Conservation (phyloP, 2,888 invertebrate genomes). For the Cephus spinipes region DNA sequence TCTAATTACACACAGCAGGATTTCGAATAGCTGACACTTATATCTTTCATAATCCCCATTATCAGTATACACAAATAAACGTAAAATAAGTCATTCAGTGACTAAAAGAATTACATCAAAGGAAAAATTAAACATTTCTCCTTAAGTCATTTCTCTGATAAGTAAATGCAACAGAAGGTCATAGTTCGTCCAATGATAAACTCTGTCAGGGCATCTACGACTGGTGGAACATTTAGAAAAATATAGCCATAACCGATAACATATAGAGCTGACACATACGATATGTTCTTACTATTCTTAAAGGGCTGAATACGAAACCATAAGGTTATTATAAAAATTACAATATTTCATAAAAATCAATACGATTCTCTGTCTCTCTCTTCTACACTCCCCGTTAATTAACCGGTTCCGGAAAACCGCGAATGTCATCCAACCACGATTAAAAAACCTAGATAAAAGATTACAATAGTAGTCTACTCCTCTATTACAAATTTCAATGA, state of each 20-base stretch:
- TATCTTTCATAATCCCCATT: neutral
- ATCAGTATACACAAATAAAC: neutral
- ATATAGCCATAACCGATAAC: neutral
- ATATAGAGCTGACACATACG: neutral
- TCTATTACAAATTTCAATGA: neutral
- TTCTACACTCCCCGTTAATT: constrained; percentile 19
- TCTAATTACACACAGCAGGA: neutral
- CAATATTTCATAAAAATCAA: neutral
- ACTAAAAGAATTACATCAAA: neutral
- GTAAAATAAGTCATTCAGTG: neutral
- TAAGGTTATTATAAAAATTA: neutral
- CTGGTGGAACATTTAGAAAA: neutral
- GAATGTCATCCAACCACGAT: neutral
- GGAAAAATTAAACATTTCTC: neutral
- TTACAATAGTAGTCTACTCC: neutral
- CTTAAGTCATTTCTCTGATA: neutral
- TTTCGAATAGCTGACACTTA: neutral
- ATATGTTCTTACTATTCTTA: neutral
- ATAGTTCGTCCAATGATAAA: neutral
- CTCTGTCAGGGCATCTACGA: neutral
- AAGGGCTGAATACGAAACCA: neutral
- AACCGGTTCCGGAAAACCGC: constrained; percentile 4
- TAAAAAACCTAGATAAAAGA: neutral
- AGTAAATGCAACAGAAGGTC: neutral
- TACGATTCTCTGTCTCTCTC: constrained; percentile 10